phyloP scores from a whole-genome alignment of 2,113 vertebrate species.

The Phoenicopterus ruber region DNA sequence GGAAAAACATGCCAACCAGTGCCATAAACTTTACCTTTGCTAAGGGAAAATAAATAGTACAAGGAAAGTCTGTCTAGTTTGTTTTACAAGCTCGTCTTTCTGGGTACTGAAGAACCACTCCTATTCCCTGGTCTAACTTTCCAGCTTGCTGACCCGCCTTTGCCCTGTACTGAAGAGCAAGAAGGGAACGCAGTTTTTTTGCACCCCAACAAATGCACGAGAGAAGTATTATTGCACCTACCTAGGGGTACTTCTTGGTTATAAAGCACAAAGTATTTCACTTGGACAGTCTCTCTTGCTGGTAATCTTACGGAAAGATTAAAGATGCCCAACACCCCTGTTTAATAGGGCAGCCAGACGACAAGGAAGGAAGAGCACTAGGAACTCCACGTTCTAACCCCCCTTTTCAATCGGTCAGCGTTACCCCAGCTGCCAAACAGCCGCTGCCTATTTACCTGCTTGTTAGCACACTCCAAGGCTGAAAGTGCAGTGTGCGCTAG shows the following conservation, averaged over 20 bases:
- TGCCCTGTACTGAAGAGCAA: neutral
- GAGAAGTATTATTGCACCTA: neutral
- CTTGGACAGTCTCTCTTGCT: neutral
- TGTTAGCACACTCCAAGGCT: neutral
- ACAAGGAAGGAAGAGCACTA: neutral
- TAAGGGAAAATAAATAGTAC: neutral
- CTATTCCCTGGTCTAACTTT: neutral
- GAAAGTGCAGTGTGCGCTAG: no score
- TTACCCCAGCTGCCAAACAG: neutral
- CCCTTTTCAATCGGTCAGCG: no score
- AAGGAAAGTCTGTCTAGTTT: neutral
- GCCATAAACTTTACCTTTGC: fast-evolving
- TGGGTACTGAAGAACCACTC: neutral
- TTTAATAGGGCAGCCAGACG: neutral
- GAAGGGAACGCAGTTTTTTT: neutral
- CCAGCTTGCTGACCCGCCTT: neutral
- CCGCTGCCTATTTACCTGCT: no score
- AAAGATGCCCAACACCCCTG: neutral
- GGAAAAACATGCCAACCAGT: neutral
- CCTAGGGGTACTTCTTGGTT: neutral
- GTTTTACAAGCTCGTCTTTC: neutral
- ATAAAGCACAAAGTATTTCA: neutral
- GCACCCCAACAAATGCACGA: neutral
- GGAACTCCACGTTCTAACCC: neutral
- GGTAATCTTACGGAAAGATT: no score